phyloP scores from a whole-genome alignment of 1,140 invertebrate species.

The Polyergus mexicanus region DNA sequence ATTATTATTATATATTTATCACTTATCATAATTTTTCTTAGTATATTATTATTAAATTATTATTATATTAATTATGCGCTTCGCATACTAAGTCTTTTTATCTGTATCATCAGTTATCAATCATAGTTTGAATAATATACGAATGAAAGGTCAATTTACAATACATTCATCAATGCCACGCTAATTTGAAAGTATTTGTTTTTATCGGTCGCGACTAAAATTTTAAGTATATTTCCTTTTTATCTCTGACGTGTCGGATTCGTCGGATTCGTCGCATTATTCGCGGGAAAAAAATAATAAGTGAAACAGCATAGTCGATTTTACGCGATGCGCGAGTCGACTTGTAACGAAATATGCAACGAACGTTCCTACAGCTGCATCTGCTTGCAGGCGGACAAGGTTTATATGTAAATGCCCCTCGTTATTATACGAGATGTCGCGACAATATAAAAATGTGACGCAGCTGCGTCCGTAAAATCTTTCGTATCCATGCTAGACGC shows the following conservation, averaged over 20 bases:
- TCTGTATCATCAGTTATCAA: not conserved
- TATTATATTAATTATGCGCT: slow-evolving; percentile 3
- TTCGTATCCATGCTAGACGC: not conserved
- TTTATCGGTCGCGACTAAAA: slow-evolving; percentile 19
- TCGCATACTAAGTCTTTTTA: not conserved
- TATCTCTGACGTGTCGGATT: not conserved
- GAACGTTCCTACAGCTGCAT: not conserved
- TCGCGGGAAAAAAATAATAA: slow-evolving; percentile 23
- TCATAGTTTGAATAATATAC: not conserved
- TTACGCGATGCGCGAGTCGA: slow-evolving; percentile 20
- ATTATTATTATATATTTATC: not conserved
- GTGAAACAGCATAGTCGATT: not conserved
- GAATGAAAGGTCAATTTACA: not conserved
- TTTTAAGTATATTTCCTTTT: slow-evolving; percentile 13
- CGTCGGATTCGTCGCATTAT: not conserved
- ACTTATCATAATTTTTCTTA: not conserved
- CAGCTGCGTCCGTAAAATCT: slow-evolving; percentile 39
- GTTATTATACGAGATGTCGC: slow-evolving; percentile 52
- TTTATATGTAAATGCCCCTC: slow-evolving; percentile 48
- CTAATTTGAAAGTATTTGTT: not conserved
- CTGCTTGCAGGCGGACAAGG: not conserved
- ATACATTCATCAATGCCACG: not conserved
- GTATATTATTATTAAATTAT: slow-evolving; percentile 3
- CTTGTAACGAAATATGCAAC: slow-evolving; percentile 50
- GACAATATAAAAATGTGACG: slow-evolving; percentile 55